phyloP scores from a whole-genome alignment of 2,113 vertebrate genomes.

The Kobus ellipsiprymnus region DNA sequence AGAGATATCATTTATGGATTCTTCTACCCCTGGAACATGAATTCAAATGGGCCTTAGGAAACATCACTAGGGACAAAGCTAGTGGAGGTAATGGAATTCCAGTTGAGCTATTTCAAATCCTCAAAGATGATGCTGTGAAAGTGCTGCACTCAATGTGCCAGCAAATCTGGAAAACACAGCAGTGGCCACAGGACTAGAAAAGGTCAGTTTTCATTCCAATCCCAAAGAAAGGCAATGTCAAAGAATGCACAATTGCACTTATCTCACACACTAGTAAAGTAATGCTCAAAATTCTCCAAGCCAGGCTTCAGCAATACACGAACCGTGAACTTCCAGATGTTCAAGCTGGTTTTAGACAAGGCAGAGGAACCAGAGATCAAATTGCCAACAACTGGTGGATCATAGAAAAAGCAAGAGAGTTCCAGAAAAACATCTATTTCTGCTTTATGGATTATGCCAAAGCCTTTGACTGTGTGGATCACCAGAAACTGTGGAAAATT shows the following conservation, averaged over 20 bases:
- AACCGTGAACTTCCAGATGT: rapidly evolving
- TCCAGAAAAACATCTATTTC: neutral
- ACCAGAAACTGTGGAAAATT: neutral
- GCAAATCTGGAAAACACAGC: neutral
- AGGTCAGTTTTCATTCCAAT: neutral
- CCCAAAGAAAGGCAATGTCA: neutral
- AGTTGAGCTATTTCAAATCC: neutral
- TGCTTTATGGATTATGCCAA: neutral
- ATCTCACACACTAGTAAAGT: neutral
- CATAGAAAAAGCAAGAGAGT: rapidly evolving
- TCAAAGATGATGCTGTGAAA: neutral
- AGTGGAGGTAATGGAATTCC: neutral
- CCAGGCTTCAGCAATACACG: rapidly evolving
- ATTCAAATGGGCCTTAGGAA: neutral
- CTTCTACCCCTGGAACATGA: neutral
- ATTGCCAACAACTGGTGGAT: neutral
- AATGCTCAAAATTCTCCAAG: neutral
- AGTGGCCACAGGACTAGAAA: neutral
- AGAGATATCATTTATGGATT: neutral
- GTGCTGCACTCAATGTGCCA: neutral
- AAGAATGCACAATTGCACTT: neutral
- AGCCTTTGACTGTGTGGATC: neutral
- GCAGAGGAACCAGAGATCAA: neutral
- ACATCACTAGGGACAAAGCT: neutral
- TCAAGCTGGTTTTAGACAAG: neutral